These are phyloP conservation scores for Himantopus leucocephalus DNA, from an alignment of 2,113 vertebrate genomes.

Conservation along the genomic window DNA sequence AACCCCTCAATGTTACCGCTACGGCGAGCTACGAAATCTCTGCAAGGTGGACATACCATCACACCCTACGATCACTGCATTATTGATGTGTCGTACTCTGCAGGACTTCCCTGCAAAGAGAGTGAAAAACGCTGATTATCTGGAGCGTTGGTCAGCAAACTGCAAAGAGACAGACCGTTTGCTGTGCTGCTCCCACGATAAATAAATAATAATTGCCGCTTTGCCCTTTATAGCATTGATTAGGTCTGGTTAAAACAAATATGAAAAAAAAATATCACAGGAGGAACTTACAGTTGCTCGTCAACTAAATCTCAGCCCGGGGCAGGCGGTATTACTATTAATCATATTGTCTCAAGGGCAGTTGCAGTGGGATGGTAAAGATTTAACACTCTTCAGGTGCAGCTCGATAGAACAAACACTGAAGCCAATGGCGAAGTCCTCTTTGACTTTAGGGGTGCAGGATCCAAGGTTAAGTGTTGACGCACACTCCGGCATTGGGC, in stretches of 20 bases:
- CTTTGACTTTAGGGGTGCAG: not conserved
- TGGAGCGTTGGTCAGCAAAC: not conserved
- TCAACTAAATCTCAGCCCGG: not conserved
- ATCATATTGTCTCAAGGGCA: not conserved
- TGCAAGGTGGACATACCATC: not conserved
- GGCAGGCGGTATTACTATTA: not conserved
- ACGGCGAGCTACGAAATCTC: not conserved
- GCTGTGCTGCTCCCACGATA: not conserved
- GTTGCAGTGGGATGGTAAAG: not conserved
- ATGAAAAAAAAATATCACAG: not conserved
- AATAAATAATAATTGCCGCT: not conserved
- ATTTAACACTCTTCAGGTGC: not conserved
- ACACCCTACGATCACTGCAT: not conserved
- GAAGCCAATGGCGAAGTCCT: not conserved
- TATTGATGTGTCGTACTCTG: not conserved
- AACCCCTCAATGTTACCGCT: fast-evolving
- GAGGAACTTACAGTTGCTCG: not conserved
- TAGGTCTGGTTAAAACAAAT: not conserved
- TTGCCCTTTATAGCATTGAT: not conserved
- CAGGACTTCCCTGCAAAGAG: not conserved
- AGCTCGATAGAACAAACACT: fast-evolving
- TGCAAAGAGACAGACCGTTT: not conserved
- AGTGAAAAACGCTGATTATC: not conserved
- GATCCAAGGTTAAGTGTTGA: fast-evolving
- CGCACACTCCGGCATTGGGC: fast-evolving